Evolutionary conservation across 2,797 vertebrate species (phyloP).

Genomic region (Micropoecilia bifurca): DNA sequence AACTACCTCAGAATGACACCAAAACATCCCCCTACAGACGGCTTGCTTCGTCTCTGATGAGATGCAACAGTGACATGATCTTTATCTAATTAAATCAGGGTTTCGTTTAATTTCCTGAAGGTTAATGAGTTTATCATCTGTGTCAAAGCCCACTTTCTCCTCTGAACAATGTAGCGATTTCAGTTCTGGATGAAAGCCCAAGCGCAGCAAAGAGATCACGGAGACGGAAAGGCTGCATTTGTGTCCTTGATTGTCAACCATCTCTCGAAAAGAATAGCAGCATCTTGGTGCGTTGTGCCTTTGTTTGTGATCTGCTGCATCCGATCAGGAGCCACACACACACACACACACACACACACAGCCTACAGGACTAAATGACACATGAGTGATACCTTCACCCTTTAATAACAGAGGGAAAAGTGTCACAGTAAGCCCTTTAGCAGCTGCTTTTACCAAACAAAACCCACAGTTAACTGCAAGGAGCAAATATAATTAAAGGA

Average conservation of each 20-base stretch:
- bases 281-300: conserved; percentile 26
- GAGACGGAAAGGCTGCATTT: conserved; percentile 45
- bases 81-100: conserved; percentile 78
- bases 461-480: background rate
- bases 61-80: conserved; percentile 66
- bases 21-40: conserved; percentile 1
- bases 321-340: conserved; percentile 37
- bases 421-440: conserved; percentile 27
- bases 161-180: conserved; percentile 40
- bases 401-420: conserved; percentile 29
- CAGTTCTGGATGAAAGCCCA: conserved; percentile 59
- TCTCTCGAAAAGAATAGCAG: conserved; percentile 28
- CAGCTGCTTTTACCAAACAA: conserved; percentile 28
- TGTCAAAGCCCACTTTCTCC: conserved; percentile 67
- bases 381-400: conserved; percentile 46
- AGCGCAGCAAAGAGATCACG: conserved; percentile 8
- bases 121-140: conserved; percentile 79
- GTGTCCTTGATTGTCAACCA: conserved; percentile 53
- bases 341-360: conserved; percentile 23
- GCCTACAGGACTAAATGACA: conserved; percentile 43
- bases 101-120: conserved; percentile 77
- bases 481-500: conserved; percentile 17
- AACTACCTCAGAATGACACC: conserved; percentile 21
- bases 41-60: conserved; percentile 64
- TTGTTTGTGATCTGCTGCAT: conserved; percentile 51